These are phyloP conservation scores for Halichondria panicea DNA, from an alignment of 37 sponge, comb jelly and placozoan species.

Conservation along the genomic window DNA sequence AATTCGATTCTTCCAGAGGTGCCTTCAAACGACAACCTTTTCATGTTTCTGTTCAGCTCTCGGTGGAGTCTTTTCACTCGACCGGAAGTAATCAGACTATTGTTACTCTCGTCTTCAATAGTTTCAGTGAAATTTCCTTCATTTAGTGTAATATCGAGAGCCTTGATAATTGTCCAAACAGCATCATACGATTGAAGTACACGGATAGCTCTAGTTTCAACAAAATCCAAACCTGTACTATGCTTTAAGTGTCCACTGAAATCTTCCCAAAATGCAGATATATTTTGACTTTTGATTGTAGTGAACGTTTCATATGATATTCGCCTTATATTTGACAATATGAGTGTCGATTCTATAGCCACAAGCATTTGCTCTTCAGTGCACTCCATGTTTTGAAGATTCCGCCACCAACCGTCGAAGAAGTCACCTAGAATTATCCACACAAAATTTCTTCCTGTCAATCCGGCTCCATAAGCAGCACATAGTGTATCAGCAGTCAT, in stretches of 20 bases:
- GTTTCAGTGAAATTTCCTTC: neutral
- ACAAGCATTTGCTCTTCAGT: neutral
- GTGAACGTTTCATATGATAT: neutral
- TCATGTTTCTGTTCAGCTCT: neutral
- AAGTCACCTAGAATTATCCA: conserved; percentile 30
- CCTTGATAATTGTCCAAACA: conserved; percentile 23
- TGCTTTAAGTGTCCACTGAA: too few relatives aligned
- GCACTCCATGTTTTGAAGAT: neutral
- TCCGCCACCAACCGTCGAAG: conserved; percentile 14
- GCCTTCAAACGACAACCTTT: conserved; percentile 14
- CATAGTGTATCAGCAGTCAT: conserved; percentile 11
- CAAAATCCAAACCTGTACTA: too few relatives aligned
- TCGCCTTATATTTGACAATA: neutral
- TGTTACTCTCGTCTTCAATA: neutral
- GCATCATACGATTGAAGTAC: conserved; percentile 32
- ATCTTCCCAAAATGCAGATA: neutral
- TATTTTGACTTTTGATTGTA: too few relatives aligned
- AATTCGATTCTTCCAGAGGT: conserved; percentile 10
- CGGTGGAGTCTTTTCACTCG: neutral
- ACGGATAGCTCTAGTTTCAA: too few relatives aligned
- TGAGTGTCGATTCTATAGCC: conserved; percentile 20
- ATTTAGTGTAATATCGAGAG: neutral
- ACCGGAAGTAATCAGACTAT: neutral
- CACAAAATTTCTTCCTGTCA: conserved; percentile 8
- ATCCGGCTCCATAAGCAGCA: neutral